Percentiles rank a stretch among this genome's conserved stretches.
Evolutionary conservation across 2,797 vertebrate genomes (phyloP).

Genomic region (Kryptolebias ocellatus): DNA sequence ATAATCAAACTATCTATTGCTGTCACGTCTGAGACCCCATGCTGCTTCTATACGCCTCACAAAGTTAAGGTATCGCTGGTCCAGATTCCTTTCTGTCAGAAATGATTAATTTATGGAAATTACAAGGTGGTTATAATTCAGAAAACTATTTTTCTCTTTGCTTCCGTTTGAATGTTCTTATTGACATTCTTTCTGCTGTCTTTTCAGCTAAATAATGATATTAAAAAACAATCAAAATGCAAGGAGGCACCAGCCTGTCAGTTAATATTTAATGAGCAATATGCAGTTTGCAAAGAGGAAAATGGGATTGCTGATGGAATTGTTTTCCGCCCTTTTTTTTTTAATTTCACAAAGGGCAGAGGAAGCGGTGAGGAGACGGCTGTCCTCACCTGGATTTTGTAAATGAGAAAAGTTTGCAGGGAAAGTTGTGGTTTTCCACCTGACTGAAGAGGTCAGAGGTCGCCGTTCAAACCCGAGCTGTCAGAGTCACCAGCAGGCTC

Average conservation of each 20-base stretch:
- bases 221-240: slow-evolving; percentile 71
- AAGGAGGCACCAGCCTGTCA: slow-evolving; percentile 44
- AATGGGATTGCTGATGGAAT: slow-evolving; percentile 74
- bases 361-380: slow-evolving; percentile 8
- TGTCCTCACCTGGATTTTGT: slow-evolving; percentile 29
- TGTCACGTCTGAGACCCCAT: background rate
- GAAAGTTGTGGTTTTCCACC: slow-evolving; percentile 29
- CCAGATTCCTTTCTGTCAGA: background rate
- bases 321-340: slow-evolving; percentile 53
- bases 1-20: background rate
- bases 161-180: slow-evolving; percentile 28
- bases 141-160: slow-evolving; percentile 29
- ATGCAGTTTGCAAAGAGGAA: slow-evolving; percentile 62
- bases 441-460: slow-evolving; percentile 25
- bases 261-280: slow-evolving; percentile 81
- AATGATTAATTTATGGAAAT: slow-evolving; percentile 30
- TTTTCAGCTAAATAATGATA: slow-evolving; percentile 56
- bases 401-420: slow-evolving; percentile 46
- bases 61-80: background rate
- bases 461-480: slow-evolving; percentile 20
- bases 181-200: slow-evolving; percentile 39
- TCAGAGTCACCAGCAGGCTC: slow-evolving; percentile 38
- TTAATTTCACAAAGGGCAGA: slow-evolving; percentile 68
- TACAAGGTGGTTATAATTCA: slow-evolving; percentile 26
- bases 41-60: background rate